Evolutionary conservation across 2,888 invertebrate species (phyloP), one percentile per base, ranked within the genome.

Genomic region (Altica lythri): DNA sequence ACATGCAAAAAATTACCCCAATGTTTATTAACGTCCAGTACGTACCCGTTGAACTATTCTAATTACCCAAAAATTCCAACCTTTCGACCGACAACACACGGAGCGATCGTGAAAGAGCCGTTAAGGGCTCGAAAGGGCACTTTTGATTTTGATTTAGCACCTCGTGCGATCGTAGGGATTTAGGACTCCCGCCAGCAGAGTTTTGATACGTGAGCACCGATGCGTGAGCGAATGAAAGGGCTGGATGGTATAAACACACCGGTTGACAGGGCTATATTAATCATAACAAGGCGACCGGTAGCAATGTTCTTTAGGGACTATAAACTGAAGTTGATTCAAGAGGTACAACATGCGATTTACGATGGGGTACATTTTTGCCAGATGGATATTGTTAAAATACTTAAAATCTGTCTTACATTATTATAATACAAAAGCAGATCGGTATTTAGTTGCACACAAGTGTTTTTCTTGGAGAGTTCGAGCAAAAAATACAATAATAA

Each of bases 121-220:
- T 42, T 51, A 45, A 35, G 49, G 42, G 18, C 52, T 51, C 55
- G 18, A 46, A 42, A 52, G 52, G 37, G 38, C 52, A 52, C 55
- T 56, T 53, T 55, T 53, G 55, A 55, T 48, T 55, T 57, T 53
- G 57, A 60, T 60, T 57, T 55, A 54, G 60, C 60, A 57, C 59
- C 59, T 62, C 60, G 55, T 57, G 62, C 52, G 63, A 55, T 61
- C 53, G 59, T 57, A 57, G 59, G 59, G 49, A n/a, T n/a, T n/a
- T n/a, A n/a, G n/a, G n/a, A n/a, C 46, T 68, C 73, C 71, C 65
- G 72, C 68, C 68, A 51, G 71, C 65, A 71, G 72, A 76, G 75
- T 76, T 77, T 74, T 75, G 76, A 76, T 77, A 75, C 74, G 75
- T 72, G 75, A 72, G 72, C 76, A 73, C 56, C 68, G 75, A 75